Evolutionary conservation across 2,113 vertebrate species (phyloP), one percentile per base, ranked within the genome.

Genomic region (Protomyctophum bolini): DNA sequence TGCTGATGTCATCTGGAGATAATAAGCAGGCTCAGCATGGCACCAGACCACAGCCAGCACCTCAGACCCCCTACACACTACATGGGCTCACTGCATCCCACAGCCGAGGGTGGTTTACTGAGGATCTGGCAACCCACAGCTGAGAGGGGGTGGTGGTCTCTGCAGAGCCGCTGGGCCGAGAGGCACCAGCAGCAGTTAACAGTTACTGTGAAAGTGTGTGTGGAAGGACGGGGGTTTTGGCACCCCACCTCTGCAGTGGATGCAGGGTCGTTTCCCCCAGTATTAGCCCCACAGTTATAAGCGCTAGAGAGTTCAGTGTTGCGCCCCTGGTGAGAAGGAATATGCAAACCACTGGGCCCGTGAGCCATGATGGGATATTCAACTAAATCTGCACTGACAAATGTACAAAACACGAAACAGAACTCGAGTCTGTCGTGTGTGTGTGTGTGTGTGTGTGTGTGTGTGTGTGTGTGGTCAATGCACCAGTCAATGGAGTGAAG

Each of bases 1-100:
- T 81, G 87, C 90, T 91, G 88, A 90, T 89, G 89, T 91, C 91
- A 92, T 91, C 89, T 91, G 91, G 89, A 92, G 87, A 85, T 91
- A 89, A 92, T 91, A 91, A 91, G 81, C 72, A 70, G 79, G 72
- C 88, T 83, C 90, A 89, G 91, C 79, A 8, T 90, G 90, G 84
- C 83, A 86, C 70, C 63, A 62, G 76, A 69, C 82, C 85, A 84
- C 79, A 84, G 82, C 70, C 84, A 86, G 80, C 21, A 8, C 70
- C 78, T 52, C 81, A 68, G 80, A 76, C 71, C 76, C 68, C 77
- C 81, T 33, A 69, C 64, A 62, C 70, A 0, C 83, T 72, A 72
- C 79, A 55, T 75, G 70, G 66, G 82, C 65, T 82, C 50, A 68
- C 81, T 62, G 14, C 86, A 90, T 75, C 68, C 72, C 29, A 10